Base-by-base conservation (phyloP, 2,888 invertebrate species). In the Drosophila neoperkinsi region DNA sequence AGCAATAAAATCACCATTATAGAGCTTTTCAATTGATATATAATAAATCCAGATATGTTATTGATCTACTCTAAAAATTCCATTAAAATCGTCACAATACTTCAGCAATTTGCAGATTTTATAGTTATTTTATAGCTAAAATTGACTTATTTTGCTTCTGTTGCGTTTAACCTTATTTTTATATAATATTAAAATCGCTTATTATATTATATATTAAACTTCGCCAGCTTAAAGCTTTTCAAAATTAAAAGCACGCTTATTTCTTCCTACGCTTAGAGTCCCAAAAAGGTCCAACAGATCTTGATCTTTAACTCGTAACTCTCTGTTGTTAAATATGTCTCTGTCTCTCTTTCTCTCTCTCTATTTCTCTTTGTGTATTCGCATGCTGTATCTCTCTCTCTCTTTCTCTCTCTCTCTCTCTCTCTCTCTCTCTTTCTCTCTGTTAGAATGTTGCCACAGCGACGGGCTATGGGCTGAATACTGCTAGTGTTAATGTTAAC, bases 381-480 rank as follows among this genome's bases (percentile, higher is more conserved):
- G 64, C 71, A 70, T 76, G 74, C 71, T 63, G 50, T 60, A 49
- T 60, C 34, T 46, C 41, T 73, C 38, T 58, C 28, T 55, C 36
- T 56, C 34, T 64, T 34, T 82, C 25, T 46, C 41, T 73, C 65
- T 77, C 31, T 55, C 36, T 56, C 34, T 64, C 38, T 82, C 25
- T 46, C 25, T 46, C 41, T 73, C 65, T 77, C 58, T 70, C 28
- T 50, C 25, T 49, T 25, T 49, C 34, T 3, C 6, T 25, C 18
- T 28, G 91, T 80, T 91, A 92, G 91, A 93, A 93, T 92, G 91
- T 93, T 89, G 88, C 92, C 82, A 91, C 93, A 79, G 90, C 93
- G 71, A 91, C 91, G 72, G 62, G 84, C 77, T 92, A 91, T 86
- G 93, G 93, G 74, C 90, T 92, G 60, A 88, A 78, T 87, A 91